Conservation (phyloP, 2,113 vertebrate genomes). For the Pica pica region DNA sequence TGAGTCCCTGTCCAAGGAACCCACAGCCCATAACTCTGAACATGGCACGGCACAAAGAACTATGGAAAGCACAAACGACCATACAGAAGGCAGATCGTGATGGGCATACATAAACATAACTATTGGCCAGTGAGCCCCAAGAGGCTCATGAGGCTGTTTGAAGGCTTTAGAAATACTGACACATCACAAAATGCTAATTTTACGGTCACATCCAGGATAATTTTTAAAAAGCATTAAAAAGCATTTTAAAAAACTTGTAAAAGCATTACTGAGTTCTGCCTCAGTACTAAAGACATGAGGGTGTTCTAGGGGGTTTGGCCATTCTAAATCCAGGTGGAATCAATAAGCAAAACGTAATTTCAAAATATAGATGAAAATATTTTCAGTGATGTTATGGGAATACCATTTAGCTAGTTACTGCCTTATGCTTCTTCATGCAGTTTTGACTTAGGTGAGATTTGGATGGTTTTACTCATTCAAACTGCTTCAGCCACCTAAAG, state of each 20-base stretch:
- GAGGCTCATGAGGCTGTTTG: background rate
- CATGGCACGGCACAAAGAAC: background rate
- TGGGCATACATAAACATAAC: background rate
- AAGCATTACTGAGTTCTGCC: background rate
- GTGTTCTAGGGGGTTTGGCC: background rate
- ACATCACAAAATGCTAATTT: background rate
- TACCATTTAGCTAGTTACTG: background rate
- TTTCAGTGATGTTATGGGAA: background rate
- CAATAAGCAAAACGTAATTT: background rate
- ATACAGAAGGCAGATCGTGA: accelerated
- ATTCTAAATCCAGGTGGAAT: background rate
- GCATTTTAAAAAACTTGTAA: background rate
- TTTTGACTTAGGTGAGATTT: background rate
- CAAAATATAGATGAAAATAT: background rate
- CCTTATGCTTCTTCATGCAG: background rate
- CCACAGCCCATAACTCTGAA: background rate
- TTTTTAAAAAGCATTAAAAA: background rate
- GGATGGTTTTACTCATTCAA: background rate
- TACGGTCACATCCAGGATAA: background rate
- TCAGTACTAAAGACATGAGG: background rate
- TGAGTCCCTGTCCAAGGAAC: background rate
- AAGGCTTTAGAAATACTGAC: background rate
- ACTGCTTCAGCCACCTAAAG: background rate
- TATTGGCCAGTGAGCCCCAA: background rate
- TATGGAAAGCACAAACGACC: background rate